Conservation (phyloP, 2,797 vertebrate species). For the Halcyon leucocephala region DNA sequence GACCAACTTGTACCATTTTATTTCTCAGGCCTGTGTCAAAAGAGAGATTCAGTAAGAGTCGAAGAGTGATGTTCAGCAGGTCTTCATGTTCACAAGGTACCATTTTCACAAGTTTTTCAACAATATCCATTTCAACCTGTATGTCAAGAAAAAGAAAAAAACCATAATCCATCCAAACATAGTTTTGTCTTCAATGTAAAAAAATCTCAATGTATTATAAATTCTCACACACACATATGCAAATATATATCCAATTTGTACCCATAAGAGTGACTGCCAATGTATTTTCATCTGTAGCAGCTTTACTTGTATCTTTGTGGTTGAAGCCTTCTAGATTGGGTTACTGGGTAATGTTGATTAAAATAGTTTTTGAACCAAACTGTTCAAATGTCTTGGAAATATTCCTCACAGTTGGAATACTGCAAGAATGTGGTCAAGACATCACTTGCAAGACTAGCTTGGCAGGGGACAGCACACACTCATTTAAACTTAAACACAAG, state of each 20-base stretch:
- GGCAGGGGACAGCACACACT: neutral
- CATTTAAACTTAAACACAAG: neutral
- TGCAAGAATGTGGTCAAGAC: neutral
- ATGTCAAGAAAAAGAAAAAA: neutral
- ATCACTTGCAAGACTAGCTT: neutral
- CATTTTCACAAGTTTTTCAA: conserved; percentile 91
- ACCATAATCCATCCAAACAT: neutral
- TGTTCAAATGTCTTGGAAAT: neutral
- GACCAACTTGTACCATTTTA: conserved; percentile 92
- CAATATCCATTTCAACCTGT: conserved; percentile 88
- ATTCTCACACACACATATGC: neutral
- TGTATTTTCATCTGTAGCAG: neutral
- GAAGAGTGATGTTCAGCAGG: conserved; percentile 87
- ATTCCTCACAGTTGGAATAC: conserved; percentile 15
- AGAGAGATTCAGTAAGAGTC: conserved; percentile 91
- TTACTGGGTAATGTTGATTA: neutral
- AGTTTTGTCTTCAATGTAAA: neutral
- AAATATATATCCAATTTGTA: neutral
- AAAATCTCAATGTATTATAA: neutral
- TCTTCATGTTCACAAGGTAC: conserved; percentile 90
- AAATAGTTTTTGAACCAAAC: neutral
- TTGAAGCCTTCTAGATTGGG: neutral
- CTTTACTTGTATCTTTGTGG: neutral
- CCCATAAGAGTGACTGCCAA: neutral
- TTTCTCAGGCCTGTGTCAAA: conserved; percentile 90